Evolutionary conservation across 2,888 invertebrate species (phyloP), one percentile per base, ranked within the genome.

Genomic region (Blastobasis adustella): DNA sequence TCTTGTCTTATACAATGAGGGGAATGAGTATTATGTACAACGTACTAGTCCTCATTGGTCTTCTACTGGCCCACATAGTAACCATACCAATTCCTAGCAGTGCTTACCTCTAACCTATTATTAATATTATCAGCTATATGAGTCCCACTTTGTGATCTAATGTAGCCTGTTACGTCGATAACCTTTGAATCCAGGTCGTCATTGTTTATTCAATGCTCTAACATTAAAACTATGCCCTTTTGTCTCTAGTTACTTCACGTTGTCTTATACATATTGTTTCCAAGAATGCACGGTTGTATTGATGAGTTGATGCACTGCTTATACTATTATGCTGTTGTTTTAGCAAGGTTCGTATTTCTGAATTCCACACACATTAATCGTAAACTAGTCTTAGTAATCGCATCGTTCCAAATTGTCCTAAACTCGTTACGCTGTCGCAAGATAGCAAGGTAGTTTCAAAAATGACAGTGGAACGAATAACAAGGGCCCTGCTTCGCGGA

Each of bases 191-290:
- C 23, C 51, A 64, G 61, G 66, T 67, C 68, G 63, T 68, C 62
- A 69, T 74, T 79, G 72, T 78, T 67, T 69, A 72, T 79, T 76
- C 61, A 68, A 61, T 55, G 61, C 42, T 55, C 47, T 57, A 40
- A 58, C 60, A 62, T 46, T 47, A 47, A 64, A 67, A 62, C 23
- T 23, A 23, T 23, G 45, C 50, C 54, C 63, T 63, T 69, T 72
- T 71, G 69, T 75, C 64, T 64, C 60, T 53, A 54, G 50, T 51
- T 49, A 45, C 41, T 38, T 46, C 42, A 45, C 23, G 42, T 23
- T 43, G 42, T 37, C 8, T 23, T 23, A 23, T 23, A 23, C 23
- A 9, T 37, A 23, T n/a, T 46, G 46, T 49, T 49, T 39, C 9
- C 36, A n/a, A 46, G 41, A 49, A 49, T 52, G 52, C 52, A 42